A percentile compares a stretch with the other conserved stretches of the same genome.
phyloP scores from a whole-genome alignment of 2,113 vertebrate species.

The Entelurus aequoreus region DNA sequence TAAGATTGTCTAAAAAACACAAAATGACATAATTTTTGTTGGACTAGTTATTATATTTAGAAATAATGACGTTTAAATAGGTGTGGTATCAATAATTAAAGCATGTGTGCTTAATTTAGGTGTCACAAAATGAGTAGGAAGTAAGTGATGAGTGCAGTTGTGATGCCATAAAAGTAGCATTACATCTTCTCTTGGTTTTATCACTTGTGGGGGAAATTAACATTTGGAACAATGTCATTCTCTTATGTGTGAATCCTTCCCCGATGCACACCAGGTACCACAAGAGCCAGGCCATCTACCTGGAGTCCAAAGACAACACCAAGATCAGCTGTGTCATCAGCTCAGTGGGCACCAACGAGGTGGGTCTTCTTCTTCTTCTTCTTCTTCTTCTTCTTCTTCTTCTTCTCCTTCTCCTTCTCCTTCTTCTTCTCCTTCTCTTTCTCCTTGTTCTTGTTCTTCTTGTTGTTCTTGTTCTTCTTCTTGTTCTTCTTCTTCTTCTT shows the following conservation, averaged over 20 bases:
- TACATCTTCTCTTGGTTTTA: too few relatives aligned
- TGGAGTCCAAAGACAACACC: constrained; percentile 97
- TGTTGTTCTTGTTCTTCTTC: constrained; percentile 1
- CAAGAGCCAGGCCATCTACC: constrained; percentile 96
- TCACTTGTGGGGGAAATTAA: background rate
- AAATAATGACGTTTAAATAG: too few relatives aligned
- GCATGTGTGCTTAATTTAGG: too few relatives aligned
- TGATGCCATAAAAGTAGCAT: too few relatives aligned
- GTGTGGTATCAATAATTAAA: too few relatives aligned
- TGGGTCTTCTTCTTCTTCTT: constrained; percentile 40
- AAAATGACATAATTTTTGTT: too few relatives aligned
- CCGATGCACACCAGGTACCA: constrained; percentile 81
- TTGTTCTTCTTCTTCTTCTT: too few relatives aligned
- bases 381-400: background rate
- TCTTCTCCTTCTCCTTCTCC: background rate
- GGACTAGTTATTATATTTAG: too few relatives aligned
- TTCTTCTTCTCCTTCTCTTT: background rate
- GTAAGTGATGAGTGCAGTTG: too few relatives aligned
- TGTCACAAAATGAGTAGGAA: too few relatives aligned
- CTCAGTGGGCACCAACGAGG: constrained; percentile 95
- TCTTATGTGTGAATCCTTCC: background rate
- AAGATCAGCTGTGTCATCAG: constrained; percentile 99
- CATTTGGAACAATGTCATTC: background rate
- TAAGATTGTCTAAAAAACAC: too few relatives aligned
- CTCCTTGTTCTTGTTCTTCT: background rate